phyloP scores from a whole-genome alignment of 2,888 invertebrate species.

The Abrostola triplasia region DNA sequence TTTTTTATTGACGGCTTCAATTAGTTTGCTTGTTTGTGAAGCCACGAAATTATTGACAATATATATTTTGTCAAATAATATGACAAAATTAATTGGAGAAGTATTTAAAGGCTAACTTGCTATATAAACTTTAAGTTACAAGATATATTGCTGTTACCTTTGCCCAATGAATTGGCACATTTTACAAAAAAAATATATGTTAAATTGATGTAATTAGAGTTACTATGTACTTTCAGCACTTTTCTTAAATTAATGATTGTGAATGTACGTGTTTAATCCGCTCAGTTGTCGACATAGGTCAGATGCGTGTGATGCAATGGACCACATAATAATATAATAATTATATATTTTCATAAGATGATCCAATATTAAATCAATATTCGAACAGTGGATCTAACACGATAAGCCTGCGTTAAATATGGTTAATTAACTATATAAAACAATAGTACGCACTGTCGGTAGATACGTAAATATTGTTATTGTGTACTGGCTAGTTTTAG shows the following conservation, averaged over 20 bases:
- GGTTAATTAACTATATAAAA: constrained; percentile 23
- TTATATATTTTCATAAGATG: constrained; percentile 42
- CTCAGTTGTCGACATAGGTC: constrained; percentile 34
- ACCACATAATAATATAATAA: constrained; percentile 42
- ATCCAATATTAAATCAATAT: constrained; percentile 24
- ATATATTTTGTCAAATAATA: constrained; percentile 21
- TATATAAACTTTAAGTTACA: constrained; percentile 37
- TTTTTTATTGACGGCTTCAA: constrained; percentile 45
- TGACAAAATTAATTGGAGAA: constrained; percentile 21
- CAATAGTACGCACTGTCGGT: constrained; percentile 39
- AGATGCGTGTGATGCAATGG: constrained; percentile 46
- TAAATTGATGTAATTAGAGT: constrained; percentile 36
- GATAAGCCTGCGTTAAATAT: constrained; percentile 37
- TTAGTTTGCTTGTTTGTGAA: constrained; percentile 34
- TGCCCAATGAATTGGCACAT: constrained; percentile 25
- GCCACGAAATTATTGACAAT: constrained; percentile 32
- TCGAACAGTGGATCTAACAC: constrained; percentile 24
- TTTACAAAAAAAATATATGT: constrained; percentile 17
- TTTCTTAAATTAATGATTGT: constrained; percentile 19
- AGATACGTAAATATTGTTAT: constrained; percentile 31
- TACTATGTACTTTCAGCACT: constrained; percentile 6
- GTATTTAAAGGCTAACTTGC: constrained; percentile 20
- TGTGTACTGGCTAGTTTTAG: constrained; percentile 41
- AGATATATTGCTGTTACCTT: constrained; percentile 28
- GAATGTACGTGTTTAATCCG: constrained; percentile 33